Conservation (phyloP, 2,113 vertebrate species). For the Ophiodon elongatus region DNA sequence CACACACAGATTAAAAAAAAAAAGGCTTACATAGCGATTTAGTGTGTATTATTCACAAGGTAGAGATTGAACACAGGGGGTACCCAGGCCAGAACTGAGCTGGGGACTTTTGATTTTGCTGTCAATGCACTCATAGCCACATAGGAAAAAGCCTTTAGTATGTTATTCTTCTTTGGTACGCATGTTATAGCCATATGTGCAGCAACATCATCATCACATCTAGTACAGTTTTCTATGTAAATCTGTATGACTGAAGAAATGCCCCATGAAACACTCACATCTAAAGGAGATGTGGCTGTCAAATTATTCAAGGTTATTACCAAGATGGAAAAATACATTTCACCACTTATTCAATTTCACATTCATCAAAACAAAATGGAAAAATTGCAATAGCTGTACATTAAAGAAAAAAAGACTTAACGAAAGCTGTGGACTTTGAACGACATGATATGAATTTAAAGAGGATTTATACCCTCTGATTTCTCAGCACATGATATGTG, state of each 20-base stretch:
- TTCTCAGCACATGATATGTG: constrained; percentile 60
- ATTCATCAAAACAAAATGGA: not conserved
- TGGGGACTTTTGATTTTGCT: constrained; percentile 1
- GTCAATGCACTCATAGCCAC: constrained; percentile 1
- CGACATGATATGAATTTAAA: constrained; percentile 69
- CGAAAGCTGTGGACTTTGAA: constrained; percentile 48
- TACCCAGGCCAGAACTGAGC: not conserved
- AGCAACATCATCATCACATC: constrained; percentile 11
- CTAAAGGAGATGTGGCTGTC: constrained; percentile 10
- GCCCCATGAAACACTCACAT: constrained; percentile 6
- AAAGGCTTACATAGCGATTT: constrained; percentile 20
- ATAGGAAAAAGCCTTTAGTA: not conserved
- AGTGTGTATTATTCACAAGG: constrained; percentile 27
- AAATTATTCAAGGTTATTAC: constrained; percentile 30
- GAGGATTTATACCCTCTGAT: constrained; percentile 66
- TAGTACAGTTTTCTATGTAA: not conserved
- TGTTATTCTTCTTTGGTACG: not conserved
- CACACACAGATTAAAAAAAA: not conserved
- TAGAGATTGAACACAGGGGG: not conserved
- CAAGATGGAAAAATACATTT: constrained; percentile 22
- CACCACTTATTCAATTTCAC: constrained; percentile 15
- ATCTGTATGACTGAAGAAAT: not conserved
- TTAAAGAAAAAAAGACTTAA: constrained; percentile 34
- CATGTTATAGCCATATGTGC: not conserved
- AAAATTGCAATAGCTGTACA: constrained; percentile 8